Evolutionary conservation across 2,113 vertebrate genomes (phyloP), one percentile per base, ranked within the genome.

Genomic region (Loxodonta africana): DNA sequence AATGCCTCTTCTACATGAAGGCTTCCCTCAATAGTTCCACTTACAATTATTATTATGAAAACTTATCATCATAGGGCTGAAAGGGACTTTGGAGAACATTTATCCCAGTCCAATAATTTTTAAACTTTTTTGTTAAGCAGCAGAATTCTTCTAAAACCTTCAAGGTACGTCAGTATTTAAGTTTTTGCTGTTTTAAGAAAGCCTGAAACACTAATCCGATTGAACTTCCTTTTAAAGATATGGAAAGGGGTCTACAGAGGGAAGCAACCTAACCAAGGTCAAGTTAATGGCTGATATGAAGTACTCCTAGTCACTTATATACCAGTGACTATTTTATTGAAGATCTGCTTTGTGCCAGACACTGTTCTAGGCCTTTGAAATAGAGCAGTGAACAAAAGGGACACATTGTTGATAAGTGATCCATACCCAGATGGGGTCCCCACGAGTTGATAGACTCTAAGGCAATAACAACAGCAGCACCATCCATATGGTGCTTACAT

Each of bases 181-280:
- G 51, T 44, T 30, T 88, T 91, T 2, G 1, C 21, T 65, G n/a
- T 51, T 69, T 60, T 41, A 80, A 92, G 51, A 92, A 90, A 81
- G 48, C 37, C 57, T 76, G 21, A 60, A 82, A 82, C 6, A 84
- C 3, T 1, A 73, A 85, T 73, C 51, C 41, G 63, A 80, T 73
- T 26, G n/a, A 97, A 83, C 26, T 33, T 90, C 77, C 87, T 78
- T 94, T 87, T 88, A 74, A 74, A 88, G 82, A 82, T 3, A 95
- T 26, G 37, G 37, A 77, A 84, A 91, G 51, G 62, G 20, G 41
- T 62, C 46, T 60, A 57, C 0, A 74, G 33, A 84, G 71, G 93
- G 46, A 95, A 87, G 6, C 53, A 23, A 69, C 28, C 63, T 74
- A 53, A 71, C 23, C 53, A 62, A 46, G 8, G 33, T 91, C 83